phyloP scores from a whole-genome alignment of 2,888 invertebrate genomes.

The Neelides folsomi region DNA sequence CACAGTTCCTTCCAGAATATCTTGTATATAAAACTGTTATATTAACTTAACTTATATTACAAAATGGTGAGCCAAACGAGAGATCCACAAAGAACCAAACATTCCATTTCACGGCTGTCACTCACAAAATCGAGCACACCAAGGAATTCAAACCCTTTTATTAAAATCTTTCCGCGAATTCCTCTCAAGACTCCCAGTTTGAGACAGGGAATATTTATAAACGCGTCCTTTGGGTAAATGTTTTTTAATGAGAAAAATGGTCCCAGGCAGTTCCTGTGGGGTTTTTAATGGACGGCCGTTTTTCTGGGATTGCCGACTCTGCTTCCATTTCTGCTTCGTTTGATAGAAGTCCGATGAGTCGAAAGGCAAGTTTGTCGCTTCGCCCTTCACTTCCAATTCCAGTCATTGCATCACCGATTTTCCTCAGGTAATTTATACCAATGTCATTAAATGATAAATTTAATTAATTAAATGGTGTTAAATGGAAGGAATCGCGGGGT shows the following conservation, averaged over 20 bases:
- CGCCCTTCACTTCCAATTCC: slow-evolving; percentile 21
- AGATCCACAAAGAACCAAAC: too few species aligned
- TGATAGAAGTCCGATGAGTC: slow-evolving; percentile 5
- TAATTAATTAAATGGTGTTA: not conserved
- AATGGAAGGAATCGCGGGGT: slow-evolving; percentile 16
- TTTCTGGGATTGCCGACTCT: slow-evolving; percentile 10
- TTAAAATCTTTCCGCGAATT: slow-evolving; percentile 7
- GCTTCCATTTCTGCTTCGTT: not conserved
- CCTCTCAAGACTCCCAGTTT: too few species aligned
- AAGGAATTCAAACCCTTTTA: too few species aligned
- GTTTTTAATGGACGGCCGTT: slow-evolving; percentile 26
- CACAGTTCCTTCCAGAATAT: too few species aligned
- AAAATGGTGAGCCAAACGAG: too few species aligned
- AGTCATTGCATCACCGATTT: slow-evolving; percentile 17
- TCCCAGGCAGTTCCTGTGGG: slow-evolving; percentile 31
- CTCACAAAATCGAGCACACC: too few species aligned
- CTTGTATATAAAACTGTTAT: too few species aligned
- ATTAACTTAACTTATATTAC: too few species aligned
- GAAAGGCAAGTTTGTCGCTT: slow-evolving; percentile 16
- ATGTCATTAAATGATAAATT: not conserved
- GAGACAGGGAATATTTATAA: slow-evolving; percentile 2
- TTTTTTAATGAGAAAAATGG: not conserved
- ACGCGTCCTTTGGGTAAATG: not conserved
- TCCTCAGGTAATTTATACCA: slow-evolving; percentile 15
- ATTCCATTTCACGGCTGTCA: too few species aligned